Base-by-base conservation (phyloP, 2,797 vertebrate species). In the Enteromius mattozi region DNA sequence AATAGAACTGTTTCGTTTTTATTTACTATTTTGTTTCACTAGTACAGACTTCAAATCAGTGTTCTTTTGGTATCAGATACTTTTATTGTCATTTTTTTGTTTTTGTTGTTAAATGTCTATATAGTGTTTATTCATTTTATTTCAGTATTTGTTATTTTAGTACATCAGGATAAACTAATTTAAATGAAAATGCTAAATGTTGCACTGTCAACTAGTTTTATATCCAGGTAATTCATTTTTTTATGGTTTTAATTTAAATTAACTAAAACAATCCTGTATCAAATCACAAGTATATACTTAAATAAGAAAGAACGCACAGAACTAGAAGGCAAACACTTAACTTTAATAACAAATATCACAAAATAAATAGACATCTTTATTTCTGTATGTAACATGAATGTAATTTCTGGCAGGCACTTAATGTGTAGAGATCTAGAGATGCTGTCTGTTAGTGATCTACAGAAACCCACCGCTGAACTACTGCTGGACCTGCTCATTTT, bases 301-400 rank as follows among this genome's bases (percentile, higher is more conserved):
- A 47, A 30, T 19, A 19, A 49, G 8, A 19, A 47, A 35, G 9
- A 51, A 75, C 21, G 27, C 47, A 35, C 71, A 24, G 21, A 40
- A 59, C 37, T 13, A 24, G n/a, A 59, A 59, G 21, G 21, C 74
- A 16, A 37, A 77, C 4, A 3, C 65, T 78, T 78, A 2, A 71
- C 63, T 87, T 81, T 81, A 82, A 85, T 85, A 69, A 51, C 83
- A 87, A 87, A 87, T 56, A 56, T 74, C 74, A 81, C 35, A 76
- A 87, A 78, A 47, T 47, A 35, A 70, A 65, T 45, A 71, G 37
- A 30, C 35, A 13, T 69, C 14, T 27, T 63, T 24, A 30, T 59
- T 19, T 65, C 16, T 69, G 51, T 21, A 27, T 54, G 72, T 14
- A 21, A 21, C 33, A 27, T 72, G 45, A 71, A 27, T 80, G 71